Percentiles rank a stretch among this genome's conserved stretches.
phyloP scores from a whole-genome alignment of 1,140 invertebrate genomes.

The Cyclina sinensis region DNA sequence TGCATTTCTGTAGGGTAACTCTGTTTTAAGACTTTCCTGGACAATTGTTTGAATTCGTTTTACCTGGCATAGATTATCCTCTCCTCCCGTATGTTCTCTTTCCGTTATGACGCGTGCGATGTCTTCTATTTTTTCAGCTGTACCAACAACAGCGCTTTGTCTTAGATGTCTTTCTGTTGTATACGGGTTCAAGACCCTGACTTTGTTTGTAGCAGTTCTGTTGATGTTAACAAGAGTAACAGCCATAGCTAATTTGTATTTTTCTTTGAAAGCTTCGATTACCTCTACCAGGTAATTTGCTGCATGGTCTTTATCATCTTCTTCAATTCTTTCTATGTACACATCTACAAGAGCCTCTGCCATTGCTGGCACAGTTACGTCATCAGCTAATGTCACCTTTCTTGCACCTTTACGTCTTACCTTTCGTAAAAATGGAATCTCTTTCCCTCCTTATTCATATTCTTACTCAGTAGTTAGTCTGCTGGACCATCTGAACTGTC shows the following conservation, averaged over 20 bases:
- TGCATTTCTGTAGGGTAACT: not conserved
- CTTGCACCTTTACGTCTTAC: not conserved
- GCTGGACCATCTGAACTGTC: not conserved
- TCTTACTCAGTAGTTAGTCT: not conserved
- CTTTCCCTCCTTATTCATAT: not conserved
- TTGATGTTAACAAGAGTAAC: not conserved
- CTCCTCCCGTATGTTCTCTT: not conserved
- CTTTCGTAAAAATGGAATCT: not conserved
- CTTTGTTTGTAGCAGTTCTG: not conserved
- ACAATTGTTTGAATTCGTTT: not conserved
- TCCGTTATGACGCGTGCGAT: not conserved
- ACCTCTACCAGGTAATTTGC: constrained; percentile 9
- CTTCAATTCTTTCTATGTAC: not conserved
- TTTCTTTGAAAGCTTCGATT: not conserved
- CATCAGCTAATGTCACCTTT: constrained; percentile 30
- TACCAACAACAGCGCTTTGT: constrained; percentile 1
- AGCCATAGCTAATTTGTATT: not conserved
- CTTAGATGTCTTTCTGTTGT: not conserved
- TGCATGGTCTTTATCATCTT: not conserved
- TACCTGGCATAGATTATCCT: not conserved
- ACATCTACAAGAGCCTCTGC: constrained; percentile 18
- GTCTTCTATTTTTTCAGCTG: constrained; percentile 1
- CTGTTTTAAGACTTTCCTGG: not conserved
- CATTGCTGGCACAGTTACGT: not conserved
- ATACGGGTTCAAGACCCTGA: constrained; percentile 13